phyloP scores from a whole-genome alignment of 2,113 vertebrate genomes.

The Echinops telfairi region DNA sequence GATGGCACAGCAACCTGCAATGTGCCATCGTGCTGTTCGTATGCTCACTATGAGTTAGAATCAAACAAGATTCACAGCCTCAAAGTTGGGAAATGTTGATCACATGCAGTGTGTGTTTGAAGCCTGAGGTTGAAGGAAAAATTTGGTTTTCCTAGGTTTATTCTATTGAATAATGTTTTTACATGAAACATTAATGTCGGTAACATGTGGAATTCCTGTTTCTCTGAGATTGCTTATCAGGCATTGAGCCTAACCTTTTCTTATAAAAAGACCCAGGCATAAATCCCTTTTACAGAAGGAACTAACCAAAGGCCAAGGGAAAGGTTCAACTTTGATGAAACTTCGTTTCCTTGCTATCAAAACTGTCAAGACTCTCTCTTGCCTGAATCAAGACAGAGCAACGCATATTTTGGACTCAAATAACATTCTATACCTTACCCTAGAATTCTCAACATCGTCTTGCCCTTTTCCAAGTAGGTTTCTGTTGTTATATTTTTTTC shows the following conservation, averaged over 20 bases:
- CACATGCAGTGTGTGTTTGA: slow-evolving; percentile 19
- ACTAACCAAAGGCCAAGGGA: not conserved
- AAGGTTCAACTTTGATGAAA: not conserved
- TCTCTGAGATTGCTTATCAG: not conserved
- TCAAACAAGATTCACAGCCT: no score
- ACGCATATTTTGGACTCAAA: not conserved
- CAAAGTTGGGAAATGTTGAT: not conserved
- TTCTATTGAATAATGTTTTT: slow-evolving; percentile 40
- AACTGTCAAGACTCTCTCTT: not conserved
- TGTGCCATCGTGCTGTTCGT: no score
- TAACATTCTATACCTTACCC: not conserved
- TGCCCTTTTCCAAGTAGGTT: not conserved
- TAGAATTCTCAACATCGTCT: not conserved
- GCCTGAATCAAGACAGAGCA: not conserved
- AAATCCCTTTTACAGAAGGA: not conserved
- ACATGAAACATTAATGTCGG: not conserved
- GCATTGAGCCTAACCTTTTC: not conserved
- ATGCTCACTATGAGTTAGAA: no score
- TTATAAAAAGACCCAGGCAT: not conserved
- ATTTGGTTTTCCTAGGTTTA: slow-evolving; percentile 19
- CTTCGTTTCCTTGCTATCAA: not conserved
- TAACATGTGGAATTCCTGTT: not conserved
- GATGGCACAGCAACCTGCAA: no score
- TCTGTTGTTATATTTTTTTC: not conserved
- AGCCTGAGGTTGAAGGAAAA: slow-evolving; percentile 21